Percentiles rank a stretch among this genome's conserved stretches.
These are phyloP conservation scores for Eustalomyia histrio DNA, from an alignment of 2,888 invertebrate genomes.

Conservation along the genomic window DNA sequence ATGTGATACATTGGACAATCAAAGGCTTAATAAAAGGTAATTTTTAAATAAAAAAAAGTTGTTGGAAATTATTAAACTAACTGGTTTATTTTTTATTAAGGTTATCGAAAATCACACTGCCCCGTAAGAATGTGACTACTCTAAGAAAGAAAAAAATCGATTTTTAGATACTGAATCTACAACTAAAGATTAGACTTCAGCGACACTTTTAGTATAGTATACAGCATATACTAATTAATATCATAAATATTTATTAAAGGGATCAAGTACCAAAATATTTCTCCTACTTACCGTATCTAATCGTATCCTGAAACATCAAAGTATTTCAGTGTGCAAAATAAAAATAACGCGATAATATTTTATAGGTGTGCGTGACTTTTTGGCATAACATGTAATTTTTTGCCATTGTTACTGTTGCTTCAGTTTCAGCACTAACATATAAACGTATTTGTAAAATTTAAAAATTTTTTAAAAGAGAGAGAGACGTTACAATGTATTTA, in stretches of 20 bases:
- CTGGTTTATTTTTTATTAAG: too few species aligned
- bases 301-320: slow-evolving; percentile 31
- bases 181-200: too few species aligned
- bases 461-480: not conserved
- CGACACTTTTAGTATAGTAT: too few species aligned
- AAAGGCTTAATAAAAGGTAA: too few species aligned
- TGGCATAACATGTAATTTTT: slow-evolving; percentile 56
- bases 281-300: not conserved
- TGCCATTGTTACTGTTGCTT: slow-evolving; percentile 1
- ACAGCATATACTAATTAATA: too few species aligned
- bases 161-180: too few species aligned
- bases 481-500: slow-evolving; percentile 49
- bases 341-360: slow-evolving; percentile 53
- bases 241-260: not conserved
- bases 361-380: slow-evolving; percentile 62
- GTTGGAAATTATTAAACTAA: too few species aligned
- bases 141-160: too few species aligned
- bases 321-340: slow-evolving; percentile 14
- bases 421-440: slow-evolving; percentile 25
- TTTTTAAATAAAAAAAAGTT: too few species aligned
- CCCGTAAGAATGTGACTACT: too few species aligned
- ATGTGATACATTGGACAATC: too few species aligned
- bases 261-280: slow-evolving; percentile 13
- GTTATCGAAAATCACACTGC: too few species aligned
- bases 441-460: not conserved